phyloP scores from a whole-genome alignment of 2,113 vertebrate genomes.

The Copsychus sechellarum region DNA sequence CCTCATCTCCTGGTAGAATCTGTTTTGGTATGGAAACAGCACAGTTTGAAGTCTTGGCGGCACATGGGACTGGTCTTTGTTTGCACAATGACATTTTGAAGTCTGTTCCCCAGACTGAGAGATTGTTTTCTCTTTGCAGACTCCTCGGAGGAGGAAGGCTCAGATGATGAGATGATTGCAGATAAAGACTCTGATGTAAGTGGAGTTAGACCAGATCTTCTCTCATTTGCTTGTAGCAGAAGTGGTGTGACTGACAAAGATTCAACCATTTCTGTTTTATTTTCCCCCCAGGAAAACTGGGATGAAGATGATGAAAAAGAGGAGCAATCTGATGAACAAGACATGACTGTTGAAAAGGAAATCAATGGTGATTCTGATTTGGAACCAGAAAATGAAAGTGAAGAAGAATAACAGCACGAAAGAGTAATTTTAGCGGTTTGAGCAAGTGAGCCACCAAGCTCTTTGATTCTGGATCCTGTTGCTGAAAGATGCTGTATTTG shows the following conservation, averaged over 20 bases:
- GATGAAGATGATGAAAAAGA: slow-evolving; percentile 79
- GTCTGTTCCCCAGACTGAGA: slow-evolving; percentile 4
- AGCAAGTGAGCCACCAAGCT: slow-evolving; percentile 43
- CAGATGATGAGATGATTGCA: slow-evolving; percentile 76
- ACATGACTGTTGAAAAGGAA: slow-evolving; percentile 84
- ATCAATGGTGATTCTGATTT: slow-evolving; percentile 92
- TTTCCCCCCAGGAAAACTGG: slow-evolving; percentile 81
- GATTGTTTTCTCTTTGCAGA: slow-evolving; percentile 61
- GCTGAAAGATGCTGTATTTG: slow-evolving; percentile 30
- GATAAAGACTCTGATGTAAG: slow-evolving; percentile 83
- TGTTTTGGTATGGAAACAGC: neutral
- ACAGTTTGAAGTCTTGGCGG: neutral
- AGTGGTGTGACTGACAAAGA: neutral
- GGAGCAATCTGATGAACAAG: slow-evolving; percentile 73
- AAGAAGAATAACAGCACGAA: slow-evolving; percentile 84
- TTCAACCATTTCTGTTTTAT: neutral
- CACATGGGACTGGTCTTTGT: neutral
- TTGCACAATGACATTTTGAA: neutral
- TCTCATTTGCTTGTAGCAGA: neutral
- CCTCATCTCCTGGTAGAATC: neutral
- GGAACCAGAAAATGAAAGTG: slow-evolving; percentile 92
- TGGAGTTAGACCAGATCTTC: neutral
- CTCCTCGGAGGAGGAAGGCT: slow-evolving; percentile 80
- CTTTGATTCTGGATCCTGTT: slow-evolving; percentile 43
- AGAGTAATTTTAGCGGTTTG: slow-evolving; percentile 3